Percentiles rank a stretch among this genome's conserved stretches.
Evolutionary conservation across 1,140 invertebrate genomes (phyloP).

Genomic region (Andricus grossulariae): DNA sequence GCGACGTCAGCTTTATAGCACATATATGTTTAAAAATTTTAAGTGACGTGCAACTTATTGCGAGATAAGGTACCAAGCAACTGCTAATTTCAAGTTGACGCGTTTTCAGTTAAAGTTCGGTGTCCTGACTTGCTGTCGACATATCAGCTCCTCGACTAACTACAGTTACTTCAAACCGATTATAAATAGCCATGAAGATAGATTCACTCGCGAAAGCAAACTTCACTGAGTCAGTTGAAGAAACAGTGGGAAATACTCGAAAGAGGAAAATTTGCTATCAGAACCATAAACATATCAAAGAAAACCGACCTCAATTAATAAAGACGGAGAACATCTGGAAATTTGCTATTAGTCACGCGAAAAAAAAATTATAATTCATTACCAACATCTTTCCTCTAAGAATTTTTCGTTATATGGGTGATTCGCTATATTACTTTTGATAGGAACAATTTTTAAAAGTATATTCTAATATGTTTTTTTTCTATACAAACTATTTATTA

Average conservation of each 20-base stretch:
- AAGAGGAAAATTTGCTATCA: neutral
- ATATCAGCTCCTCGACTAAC: neutral
- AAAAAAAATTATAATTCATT: too few species aligned
- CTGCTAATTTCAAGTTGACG: conserved; percentile 6
- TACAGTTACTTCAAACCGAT: conserved; percentile 11
- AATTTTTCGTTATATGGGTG: too few species aligned
- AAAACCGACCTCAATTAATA: neutral
- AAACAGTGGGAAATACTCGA: neutral
- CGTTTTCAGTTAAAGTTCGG: conserved; percentile 17
- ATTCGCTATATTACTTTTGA: too few species aligned
- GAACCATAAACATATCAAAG: neutral
- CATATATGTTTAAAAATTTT: neutral
- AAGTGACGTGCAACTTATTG: conserved; percentile 1
- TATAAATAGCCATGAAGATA: conserved; percentile 11
- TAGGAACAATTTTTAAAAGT: too few species aligned
- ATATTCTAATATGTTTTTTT: too few species aligned
- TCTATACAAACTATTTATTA: too few species aligned
- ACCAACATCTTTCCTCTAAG: too few species aligned
- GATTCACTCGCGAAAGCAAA: neutral
- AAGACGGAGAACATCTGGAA: neutral
- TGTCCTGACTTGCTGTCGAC: conserved; percentile 2
- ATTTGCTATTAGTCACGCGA: too few species aligned
- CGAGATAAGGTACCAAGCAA: neutral
- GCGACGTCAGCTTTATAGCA: neutral
- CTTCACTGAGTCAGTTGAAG: neutral